Base-by-base conservation (phyloP, 2,113 vertebrate genomes). In the Oreochromis aureus region DNA sequence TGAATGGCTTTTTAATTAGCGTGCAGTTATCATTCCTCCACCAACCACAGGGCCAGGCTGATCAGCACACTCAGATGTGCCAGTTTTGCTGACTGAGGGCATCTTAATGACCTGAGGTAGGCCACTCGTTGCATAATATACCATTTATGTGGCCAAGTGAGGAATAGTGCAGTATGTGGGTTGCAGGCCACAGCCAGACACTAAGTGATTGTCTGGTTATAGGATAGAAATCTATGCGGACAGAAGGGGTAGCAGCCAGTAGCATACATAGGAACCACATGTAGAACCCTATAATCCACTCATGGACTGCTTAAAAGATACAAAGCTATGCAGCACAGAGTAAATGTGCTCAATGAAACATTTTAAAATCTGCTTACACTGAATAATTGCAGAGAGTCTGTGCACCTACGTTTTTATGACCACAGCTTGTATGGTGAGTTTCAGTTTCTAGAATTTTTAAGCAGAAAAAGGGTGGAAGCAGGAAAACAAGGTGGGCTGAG, bases 1-100 rank as follows among this genome's bases (percentile, higher is more conserved):
- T 93, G 92, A 96, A 96, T 96, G 95, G 93, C 93, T 95, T 94
- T 95, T 96, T 96, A 96, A 95, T 96, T 96, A 95, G 94, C 84
- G 61, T 91, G 86, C 89, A 86, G 94, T 95, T 95, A 96, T 95
- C 94, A 90, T 91, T 89, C 86, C 83, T 84, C 78, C 86, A 87
- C 91, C 95, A 93, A 95, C 92, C 91, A 89, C 92, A 81, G 89
- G 81, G 88, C 91, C 66, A 19, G 86, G 79, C 84, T 84, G 91
- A 95, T 92, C 91, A 91, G 92, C 88, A 53, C 86, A 5, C 54
- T 13, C 93, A 94, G 89, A 95, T 92, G 91, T 92, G 91, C 83
- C 91, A 84, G 84, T 92, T 92, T 81, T 95, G 94, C 94, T 96
- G 94, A 96, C 84, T 91, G 92, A 91, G 93, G 92, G 88, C 87